phyloP scores from a whole-genome alignment of 2,113 vertebrate genomes.

The Furnarius figulus region DNA sequence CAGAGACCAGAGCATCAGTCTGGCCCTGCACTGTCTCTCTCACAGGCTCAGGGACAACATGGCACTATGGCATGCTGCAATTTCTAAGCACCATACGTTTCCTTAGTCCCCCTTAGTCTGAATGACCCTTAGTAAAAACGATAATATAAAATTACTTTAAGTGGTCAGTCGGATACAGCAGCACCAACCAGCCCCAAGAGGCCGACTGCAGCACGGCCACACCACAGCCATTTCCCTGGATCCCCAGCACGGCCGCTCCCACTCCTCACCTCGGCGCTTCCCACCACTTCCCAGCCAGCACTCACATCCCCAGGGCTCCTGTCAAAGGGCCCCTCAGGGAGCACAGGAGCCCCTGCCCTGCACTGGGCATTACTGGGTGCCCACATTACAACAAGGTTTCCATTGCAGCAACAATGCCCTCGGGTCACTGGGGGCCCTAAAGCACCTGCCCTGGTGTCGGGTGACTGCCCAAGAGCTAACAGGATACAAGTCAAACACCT shows the following conservation, averaged over 20 bases:
- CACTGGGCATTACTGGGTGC: fast-evolving
- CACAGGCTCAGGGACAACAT: fast-evolving
- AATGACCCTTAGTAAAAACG: not conserved
- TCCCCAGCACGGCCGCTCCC: fast-evolving
- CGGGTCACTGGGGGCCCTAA: fast-evolving
- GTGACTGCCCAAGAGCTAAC: not conserved
- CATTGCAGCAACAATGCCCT: not conserved
- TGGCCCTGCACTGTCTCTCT: not conserved
- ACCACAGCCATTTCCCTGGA: fast-evolving
- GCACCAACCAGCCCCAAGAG: not conserved
- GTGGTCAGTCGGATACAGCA: fast-evolving
- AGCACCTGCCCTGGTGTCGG: not conserved
- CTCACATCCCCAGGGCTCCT: fast-evolving
- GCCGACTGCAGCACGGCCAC: fast-evolving
- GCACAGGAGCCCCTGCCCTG: not conserved
- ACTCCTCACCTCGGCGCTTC: not conserved
- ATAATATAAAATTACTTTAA: not conserved
- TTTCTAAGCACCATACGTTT: not conserved
- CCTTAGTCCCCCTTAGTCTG: not conserved
- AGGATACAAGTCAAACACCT: not conserved
- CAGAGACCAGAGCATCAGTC: not conserved
- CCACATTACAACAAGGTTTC: not conserved
- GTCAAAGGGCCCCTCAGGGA: too few relatives aligned
- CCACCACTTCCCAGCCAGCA: fast-evolving
- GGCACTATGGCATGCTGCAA: fast-evolving